A percentile compares a stretch with the other conserved stretches of the same genome.
Conservation (phyloP, 2,113 vertebrate species). For the Balaenoptera acutorostrata region DNA sequence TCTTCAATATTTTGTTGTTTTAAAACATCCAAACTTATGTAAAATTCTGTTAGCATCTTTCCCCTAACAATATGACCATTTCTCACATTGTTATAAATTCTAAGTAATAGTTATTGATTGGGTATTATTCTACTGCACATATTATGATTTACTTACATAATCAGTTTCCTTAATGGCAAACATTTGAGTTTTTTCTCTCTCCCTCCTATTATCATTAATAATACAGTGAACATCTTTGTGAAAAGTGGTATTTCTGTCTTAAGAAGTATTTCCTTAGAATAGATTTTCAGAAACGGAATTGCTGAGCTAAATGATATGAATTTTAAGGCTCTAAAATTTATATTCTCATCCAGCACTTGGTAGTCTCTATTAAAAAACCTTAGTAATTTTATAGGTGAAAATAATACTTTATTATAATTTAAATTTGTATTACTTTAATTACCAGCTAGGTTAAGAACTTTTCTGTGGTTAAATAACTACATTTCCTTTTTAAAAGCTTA, state of each 20-base stretch:
- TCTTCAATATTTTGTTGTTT: neutral
- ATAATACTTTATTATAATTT: neutral
- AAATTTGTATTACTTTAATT: conserved; percentile 27
- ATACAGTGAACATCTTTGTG: neutral
- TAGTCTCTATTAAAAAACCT: neutral
- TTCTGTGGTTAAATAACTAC: neutral
- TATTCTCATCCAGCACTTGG: neutral
- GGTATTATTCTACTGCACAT: neutral
- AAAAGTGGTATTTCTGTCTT: neutral
- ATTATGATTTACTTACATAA: neutral
- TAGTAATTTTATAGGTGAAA: neutral
- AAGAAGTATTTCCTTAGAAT: neutral
- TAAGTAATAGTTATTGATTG: neutral
- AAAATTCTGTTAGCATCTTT: neutral
- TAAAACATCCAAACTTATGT: neutral
- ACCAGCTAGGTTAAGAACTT: neutral
- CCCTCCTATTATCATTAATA: neutral
- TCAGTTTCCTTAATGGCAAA: neutral
- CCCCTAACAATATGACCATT: neutral
- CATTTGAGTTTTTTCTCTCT: neutral
- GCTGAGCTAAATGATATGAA: neutral
- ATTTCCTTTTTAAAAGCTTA: conserved; percentile 1
- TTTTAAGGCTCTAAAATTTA: neutral
- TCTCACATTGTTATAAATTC: neutral
- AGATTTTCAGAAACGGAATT: neutral